phyloP scores from a whole-genome alignment of 2,888 invertebrate species.

The Dryomyza anilis region DNA sequence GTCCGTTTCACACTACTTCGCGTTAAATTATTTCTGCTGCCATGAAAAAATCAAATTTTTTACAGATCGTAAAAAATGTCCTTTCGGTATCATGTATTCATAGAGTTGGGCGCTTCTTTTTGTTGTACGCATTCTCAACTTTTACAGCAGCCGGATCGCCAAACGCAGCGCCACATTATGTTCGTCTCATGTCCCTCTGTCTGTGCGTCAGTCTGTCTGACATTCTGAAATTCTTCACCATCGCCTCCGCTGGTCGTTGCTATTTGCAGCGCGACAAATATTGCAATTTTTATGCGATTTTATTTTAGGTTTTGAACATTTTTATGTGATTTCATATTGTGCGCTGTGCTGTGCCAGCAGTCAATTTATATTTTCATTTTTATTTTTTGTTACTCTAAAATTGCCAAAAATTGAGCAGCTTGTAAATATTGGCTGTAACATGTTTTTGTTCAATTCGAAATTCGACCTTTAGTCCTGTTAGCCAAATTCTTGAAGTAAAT shows the following conservation, averaged over 20 bases:
- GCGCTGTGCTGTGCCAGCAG: not conserved
- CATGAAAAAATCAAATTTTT: not conserved
- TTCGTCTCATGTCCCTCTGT: no score
- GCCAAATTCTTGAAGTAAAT: no score
- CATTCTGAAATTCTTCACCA: not conserved
- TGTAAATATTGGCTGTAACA: not conserved
- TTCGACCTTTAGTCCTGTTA: no score
- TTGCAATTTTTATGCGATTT: slow-evolving; percentile 3
- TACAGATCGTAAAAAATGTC: not conserved
- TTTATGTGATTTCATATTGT: not conserved
- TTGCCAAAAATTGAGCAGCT: not conserved
- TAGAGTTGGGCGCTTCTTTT: not conserved
- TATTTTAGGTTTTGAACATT: not conserved
- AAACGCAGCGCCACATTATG: no score
- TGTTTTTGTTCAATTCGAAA: no score
- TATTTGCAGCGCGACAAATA: slow-evolving; percentile 6
- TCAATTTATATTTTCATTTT: not conserved
- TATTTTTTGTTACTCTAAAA: not conserved
- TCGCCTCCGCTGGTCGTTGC: no score
- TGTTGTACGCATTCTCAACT: not conserved
- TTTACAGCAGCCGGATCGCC: no score
- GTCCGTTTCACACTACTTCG: not conserved
- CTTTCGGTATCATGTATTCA: not conserved
- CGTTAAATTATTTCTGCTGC: not conserved
- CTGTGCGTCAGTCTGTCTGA: no score